Evolutionary conservation across 2,113 vertebrate genomes (phyloP), one percentile per base, ranked within the genome.

Genomic region (Lasiurus cinereus): DNA sequence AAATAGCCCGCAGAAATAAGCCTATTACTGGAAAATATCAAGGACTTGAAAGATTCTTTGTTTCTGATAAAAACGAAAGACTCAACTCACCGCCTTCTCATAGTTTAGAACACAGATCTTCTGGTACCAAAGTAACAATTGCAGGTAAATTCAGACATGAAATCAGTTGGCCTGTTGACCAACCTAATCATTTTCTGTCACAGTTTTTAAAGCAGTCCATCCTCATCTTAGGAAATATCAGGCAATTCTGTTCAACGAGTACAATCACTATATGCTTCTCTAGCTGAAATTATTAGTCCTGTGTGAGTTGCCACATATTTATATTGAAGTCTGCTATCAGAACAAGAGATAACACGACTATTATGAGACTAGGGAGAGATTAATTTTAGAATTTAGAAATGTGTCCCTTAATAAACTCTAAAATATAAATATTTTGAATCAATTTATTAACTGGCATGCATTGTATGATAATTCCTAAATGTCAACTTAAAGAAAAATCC

Each of bases 1-100:
- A 97, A 67, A 64, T 98, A 97, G 96, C 97, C 88, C 94, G 36
- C 77, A 98, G 97, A 92, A 96, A 95, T 74, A 98, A 97, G 79
- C 59, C 73, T 88, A 7, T 52, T 93, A 97, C 73, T 79, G 1
- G 84, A 4, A 27, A 7, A 0, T 98, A 98, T 9, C 94, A 94
- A 97, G 98, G 98, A 52, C 96, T 98, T 74, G 97, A 98, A 76
- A 97, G 94, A 83, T 98, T 98, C 93, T 98, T 98, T 97, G 76
- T 84, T 91, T n/a, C 83, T 66, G 96, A 96, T 73, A 54, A 91
- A 95, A 97, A 66, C 66, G 96, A 66, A 77, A 96, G 31, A 15
- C 29, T 39, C 56, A 76, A 95, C 64, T 67, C 72, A 2, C 1
- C 0, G 88, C 90, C 93, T 90, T 87, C 96, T 77, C 56, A 1